Percentiles rank a stretch among this genome's conserved stretches.
Evolutionary conservation across 2,888 invertebrate species (phyloP).

Genomic region (Rhyacophila evoluta): DNA sequence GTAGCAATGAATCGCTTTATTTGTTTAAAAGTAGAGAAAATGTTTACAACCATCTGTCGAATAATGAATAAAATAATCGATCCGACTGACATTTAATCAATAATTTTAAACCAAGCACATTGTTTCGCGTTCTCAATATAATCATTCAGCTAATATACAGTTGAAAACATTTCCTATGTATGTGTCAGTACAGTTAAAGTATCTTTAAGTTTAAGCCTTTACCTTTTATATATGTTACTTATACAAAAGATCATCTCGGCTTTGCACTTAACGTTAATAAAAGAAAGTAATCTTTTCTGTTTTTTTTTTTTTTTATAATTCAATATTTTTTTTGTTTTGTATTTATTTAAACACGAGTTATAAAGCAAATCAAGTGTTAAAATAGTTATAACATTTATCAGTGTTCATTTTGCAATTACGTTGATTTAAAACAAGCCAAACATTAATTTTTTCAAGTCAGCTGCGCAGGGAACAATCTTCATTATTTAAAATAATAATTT

Average conservation of each 20-base stretch:
- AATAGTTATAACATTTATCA: neutral
- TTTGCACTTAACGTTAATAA: neutral
- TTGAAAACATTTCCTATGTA: constrained; percentile 3
- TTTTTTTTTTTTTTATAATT: neutral
- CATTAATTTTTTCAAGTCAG: neutral
- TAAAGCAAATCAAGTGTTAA: neutral
- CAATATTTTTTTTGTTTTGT: neutral
- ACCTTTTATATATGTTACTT: neutral
- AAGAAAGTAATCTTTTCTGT: neutral
- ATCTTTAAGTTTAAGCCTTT: neutral
- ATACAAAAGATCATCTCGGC: constrained; percentile 1
- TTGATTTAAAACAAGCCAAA: neutral
- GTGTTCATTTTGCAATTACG: neutral
- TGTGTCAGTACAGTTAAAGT: constrained; percentile 13
- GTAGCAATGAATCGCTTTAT: too few species aligned
- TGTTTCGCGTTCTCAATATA: neutral
- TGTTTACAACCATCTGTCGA: too few species aligned
- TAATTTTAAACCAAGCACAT: neutral
- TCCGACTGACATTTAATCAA: neutral
- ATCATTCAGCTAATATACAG: neutral
- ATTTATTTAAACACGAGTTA: neutral
- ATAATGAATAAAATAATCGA: neutral
- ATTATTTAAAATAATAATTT: constrained; percentile 14
- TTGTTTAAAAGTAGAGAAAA: too few species aligned
- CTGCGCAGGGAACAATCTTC: constrained; percentile 14